Base-by-base conservation (phyloP, 2,888 invertebrate species). In the Octodonta nipae region DNA sequence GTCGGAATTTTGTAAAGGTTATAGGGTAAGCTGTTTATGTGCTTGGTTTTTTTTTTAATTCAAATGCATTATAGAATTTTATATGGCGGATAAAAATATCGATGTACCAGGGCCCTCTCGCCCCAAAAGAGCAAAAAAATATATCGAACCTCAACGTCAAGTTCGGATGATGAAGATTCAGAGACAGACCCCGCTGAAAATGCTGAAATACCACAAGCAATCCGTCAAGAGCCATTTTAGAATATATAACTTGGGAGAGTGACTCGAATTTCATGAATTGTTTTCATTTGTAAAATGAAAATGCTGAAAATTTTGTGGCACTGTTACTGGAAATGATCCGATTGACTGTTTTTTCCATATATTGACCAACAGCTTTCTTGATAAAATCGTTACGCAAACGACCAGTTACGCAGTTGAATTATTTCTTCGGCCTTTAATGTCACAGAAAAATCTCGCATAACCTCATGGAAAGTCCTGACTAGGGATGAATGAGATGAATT, bases 91-190 rank as follows among this genome's bases (percentile, higher is more conserved):
- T 17, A 27, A 37, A 14, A 32, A 32, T 32, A 30, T 28, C 24
- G 26, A 26, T 32, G 5, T 32, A 32, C 26, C 25, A 32, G 32
- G 33, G 30, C 33, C 33, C 15, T 36, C 30, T 11, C 33, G 30
- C 12, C 35, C 31, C 12, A 35, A 35, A 35, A 32, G 26, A 26
- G 13, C 35, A 26, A 35, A 35, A 26, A 35, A 26, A 26, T 27
- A 26, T 13, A 13, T 29, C 10, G 8, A 25, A 25, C 5, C 5
- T 17, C 13, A 33, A 16, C 33, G 31, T 28, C 6, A 36, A 30
- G 25, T 34, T 36, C 30, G 17, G 27, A 20, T 36, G 36, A 34
- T 30, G 36, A 36, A 34, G 26, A 26, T 36, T 36, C 36, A 11
- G 34, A 33, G 13, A 13, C 36, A 29, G 36, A 30, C 14, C 20